These are phyloP conservation scores for Hartigia nigra DNA, from an alignment of 2,888 invertebrate genomes.

Conservation along the genomic window DNA sequence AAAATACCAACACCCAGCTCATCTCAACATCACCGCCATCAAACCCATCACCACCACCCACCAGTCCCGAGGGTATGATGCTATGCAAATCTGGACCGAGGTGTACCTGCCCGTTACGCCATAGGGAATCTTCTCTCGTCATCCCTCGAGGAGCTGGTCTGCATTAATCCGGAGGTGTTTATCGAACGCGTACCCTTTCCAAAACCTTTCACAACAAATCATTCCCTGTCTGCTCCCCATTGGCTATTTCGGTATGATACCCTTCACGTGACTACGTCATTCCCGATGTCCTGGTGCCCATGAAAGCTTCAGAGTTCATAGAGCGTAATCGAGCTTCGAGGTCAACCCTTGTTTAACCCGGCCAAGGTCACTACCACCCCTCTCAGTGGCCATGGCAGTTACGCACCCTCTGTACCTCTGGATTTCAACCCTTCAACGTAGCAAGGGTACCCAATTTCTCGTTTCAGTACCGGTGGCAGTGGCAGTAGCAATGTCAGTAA, in stretches of 20 bases:
- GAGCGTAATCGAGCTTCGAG: neutral
- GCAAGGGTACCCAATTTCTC: neutral
- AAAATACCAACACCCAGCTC: slow-evolving; percentile 18
- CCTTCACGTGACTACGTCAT: neutral
- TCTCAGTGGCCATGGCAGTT: neutral
- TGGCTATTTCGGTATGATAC: neutral
- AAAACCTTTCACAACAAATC: neutral
- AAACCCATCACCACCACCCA: slow-evolving; percentile 2
- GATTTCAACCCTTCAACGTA: neutral
- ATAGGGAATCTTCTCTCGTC: slow-evolving; percentile 16
- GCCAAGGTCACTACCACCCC: neutral
- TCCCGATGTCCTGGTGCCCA: neutral
- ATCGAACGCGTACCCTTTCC: slow-evolving; percentile 11
- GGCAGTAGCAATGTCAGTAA: neutral
- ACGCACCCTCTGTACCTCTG: neutral
- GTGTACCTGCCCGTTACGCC: slow-evolving; percentile 9
- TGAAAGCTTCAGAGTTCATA: neutral
- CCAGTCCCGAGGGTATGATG: slow-evolving; percentile 23
- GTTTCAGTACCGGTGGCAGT: neutral
- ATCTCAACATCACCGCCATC: neutral
- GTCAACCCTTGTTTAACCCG: neutral
- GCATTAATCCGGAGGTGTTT: slow-evolving; percentile 23
- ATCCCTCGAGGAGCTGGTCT: slow-evolving; percentile 21
- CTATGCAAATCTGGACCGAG: slow-evolving; percentile 24
- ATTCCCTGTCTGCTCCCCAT: neutral